These are phyloP conservation scores for Hylyphantes graminicola DNA, from an alignment of 1,140 invertebrate genomes.

Conservation along the genomic window DNA sequence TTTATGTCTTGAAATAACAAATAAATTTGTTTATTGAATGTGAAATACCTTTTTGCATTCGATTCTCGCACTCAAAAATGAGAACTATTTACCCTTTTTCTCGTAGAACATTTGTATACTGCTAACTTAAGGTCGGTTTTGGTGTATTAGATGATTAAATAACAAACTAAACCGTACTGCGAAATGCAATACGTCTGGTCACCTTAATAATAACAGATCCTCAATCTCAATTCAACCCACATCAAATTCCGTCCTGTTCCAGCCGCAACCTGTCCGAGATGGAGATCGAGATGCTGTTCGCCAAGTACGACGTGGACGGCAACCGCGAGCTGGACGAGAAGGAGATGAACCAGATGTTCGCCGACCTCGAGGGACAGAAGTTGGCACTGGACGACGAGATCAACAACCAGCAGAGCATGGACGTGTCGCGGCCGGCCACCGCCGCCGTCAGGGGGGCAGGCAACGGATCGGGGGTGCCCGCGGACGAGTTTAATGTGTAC, in stretches of 20 bases:
- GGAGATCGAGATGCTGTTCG: constrained; percentile 78
- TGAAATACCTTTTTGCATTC: too few relatives aligned
- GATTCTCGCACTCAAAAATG: too few relatives aligned
- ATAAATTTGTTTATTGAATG: too few relatives aligned
- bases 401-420: constrained; percentile 62
- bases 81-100: too few relatives aligned
- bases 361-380: constrained; percentile 67
- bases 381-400: constrained; percentile 65
- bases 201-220: too few relatives aligned
- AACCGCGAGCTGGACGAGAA: constrained; percentile 71
- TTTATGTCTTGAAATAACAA: too few relatives aligned
- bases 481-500: constrained; percentile 56
- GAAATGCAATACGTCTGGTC: too few relatives aligned
- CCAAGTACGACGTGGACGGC: constrained; percentile 74
- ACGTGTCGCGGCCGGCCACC: constrained; percentile 13
- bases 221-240: too few relatives aligned
- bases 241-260: background rate
- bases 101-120: too few relatives aligned
- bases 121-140: too few relatives aligned
- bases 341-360: constrained; percentile 68
- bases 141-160: too few relatives aligned
- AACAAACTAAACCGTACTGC: too few relatives aligned
- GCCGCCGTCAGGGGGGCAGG: constrained; percentile 8
- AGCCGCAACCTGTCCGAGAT: constrained; percentile 74
- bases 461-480: constrained; percentile 34